phyloP scores from a whole-genome alignment of 2,113 vertebrate genomes.

The Macquaria australasica region DNA sequence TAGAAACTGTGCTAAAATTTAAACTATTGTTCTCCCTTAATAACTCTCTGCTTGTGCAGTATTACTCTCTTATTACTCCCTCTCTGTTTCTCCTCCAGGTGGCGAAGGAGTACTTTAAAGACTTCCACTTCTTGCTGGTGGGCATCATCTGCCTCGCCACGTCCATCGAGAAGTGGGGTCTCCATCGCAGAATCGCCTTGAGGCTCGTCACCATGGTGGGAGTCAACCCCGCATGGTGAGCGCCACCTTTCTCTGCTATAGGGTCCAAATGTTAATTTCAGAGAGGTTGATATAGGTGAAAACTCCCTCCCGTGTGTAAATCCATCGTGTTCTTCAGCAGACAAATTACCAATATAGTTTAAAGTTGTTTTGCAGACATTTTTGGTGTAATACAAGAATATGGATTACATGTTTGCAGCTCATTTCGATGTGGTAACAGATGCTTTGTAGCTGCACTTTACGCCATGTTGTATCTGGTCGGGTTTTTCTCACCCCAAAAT shows the following conservation, averaged over 20 bases:
- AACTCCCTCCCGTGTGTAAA: neutral
- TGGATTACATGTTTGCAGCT: neutral
- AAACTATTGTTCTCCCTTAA: neutral
- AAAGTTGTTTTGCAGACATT: neutral
- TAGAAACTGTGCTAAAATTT: neutral
- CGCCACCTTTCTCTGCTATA: neutral
- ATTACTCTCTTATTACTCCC: neutral
- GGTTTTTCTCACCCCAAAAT: neutral
- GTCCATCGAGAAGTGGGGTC: slow-evolving; percentile 95
- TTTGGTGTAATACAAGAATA: neutral
- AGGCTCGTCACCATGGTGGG: slow-evolving; percentile 91
- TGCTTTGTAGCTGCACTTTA: too few relatives aligned
- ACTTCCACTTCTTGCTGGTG: slow-evolving; percentile 92
- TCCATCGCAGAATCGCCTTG: slow-evolving; percentile 93
- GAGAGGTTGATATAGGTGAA: neutral
- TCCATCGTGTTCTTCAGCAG: neutral
- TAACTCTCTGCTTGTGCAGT: neutral
- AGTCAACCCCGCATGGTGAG: slow-evolving; percentile 92
- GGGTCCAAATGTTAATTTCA: neutral
- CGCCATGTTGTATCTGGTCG: neutral
- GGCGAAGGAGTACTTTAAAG: slow-evolving; percentile 92
- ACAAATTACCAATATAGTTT: too few relatives aligned
- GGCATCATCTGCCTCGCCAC: slow-evolving; percentile 95
- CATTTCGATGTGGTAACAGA: neutral
- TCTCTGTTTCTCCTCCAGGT: slow-evolving; percentile 81